These are phyloP conservation scores for Luscinia luscinia DNA, from an alignment of 2,797 vertebrate genomes.

Conservation along the genomic window DNA sequence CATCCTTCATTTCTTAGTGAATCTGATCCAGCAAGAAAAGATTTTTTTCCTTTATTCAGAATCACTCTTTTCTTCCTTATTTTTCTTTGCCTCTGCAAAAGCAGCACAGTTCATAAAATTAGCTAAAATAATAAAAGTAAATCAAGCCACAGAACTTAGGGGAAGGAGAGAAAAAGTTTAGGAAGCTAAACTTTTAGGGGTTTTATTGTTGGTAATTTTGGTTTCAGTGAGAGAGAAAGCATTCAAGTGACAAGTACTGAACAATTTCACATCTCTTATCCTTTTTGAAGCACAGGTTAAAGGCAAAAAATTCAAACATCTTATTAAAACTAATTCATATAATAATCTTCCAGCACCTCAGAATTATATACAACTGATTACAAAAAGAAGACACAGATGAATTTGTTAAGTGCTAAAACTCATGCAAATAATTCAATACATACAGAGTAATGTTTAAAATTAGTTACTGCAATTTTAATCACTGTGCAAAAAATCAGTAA, in stretches of 20 bases:
- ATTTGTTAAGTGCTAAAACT: neutral
- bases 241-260: neutral
- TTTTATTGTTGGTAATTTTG: neutral
- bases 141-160: neutral
- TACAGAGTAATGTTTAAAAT: neutral
- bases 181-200: neutral
- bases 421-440: neutral
- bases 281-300: neutral
- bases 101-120: neutral
- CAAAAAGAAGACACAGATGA: neutral
- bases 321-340: neutral
- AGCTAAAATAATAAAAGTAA: neutral
- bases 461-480: neutral
- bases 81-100: neutral
- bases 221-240: neutral
- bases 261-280: neutral
- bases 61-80: neutral
- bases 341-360: neutral
- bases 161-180: neutral
- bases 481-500: neutral
- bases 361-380: neutral
- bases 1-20: neutral
- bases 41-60: neutral
- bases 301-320: neutral
- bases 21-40: neutral